A percentile compares a stretch with the other conserved stretches of the same genome.
Conservation (phyloP, 2,888 invertebrate genomes). For the Epirrhoe alternata region DNA sequence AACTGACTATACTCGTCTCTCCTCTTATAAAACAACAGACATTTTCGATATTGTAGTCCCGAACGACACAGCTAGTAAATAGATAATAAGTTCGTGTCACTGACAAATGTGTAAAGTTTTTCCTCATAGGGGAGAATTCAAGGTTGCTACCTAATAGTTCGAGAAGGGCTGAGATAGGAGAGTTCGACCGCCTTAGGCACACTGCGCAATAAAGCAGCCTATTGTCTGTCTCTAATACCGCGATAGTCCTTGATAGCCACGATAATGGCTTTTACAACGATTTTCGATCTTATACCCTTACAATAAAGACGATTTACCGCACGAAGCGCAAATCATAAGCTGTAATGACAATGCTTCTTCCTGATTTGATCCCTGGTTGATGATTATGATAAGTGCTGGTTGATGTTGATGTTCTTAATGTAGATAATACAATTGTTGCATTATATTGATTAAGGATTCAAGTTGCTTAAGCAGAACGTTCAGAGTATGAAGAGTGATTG, state of each 20-base stretch:
- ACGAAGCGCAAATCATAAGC: background rate
- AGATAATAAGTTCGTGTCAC: constrained; percentile 45
- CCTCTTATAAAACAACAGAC: constrained; percentile 19
- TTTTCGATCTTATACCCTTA: background rate
- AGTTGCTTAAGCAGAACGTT: too few relatives aligned
- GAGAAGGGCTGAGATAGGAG: constrained; percentile 24
- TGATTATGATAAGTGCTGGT: too few relatives aligned
- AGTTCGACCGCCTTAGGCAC: constrained; percentile 15
- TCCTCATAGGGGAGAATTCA: constrained; percentile 42
- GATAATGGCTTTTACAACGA: background rate
- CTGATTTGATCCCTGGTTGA: too few relatives aligned
- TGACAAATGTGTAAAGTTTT: constrained; percentile 47
- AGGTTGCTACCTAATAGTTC: constrained; percentile 36
- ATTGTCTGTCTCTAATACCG: background rate
- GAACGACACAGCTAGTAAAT: constrained; percentile 41
- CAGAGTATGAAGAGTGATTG: too few relatives aligned
- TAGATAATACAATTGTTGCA: too few relatives aligned
- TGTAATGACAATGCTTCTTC: background rate
- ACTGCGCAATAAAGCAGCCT: constrained; percentile 11
- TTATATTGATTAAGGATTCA: too few relatives aligned
- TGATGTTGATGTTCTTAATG: too few relatives aligned
- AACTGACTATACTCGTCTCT: background rate
- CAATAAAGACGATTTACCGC: background rate
- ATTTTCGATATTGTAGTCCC: constrained; percentile 33
- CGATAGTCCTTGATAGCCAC: background rate